Percentiles rank a stretch among this genome's conserved stretches.
These are phyloP conservation scores for Serranus cabrilla DNA, from an alignment of 2,797 vertebrate genomes.

Conservation along the genomic window DNA sequence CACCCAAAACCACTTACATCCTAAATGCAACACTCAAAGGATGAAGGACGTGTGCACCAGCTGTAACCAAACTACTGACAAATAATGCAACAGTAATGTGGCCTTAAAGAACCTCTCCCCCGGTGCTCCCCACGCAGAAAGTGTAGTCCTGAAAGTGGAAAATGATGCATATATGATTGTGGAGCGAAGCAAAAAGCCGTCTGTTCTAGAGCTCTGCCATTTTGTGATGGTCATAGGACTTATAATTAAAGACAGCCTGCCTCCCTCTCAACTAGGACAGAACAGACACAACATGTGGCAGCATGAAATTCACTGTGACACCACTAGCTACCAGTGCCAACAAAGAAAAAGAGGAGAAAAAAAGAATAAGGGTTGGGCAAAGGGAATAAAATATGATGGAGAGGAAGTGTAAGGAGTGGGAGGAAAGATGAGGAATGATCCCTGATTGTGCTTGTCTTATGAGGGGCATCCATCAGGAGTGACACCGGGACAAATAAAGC, in stretches of 20 bases:
- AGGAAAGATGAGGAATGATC: conserved; percentile 84
- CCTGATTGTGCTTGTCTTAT: conserved; percentile 85
- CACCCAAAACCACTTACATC: conserved; percentile 10
- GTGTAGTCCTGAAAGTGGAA: conserved; percentile 11
- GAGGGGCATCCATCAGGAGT: conserved; percentile 86
- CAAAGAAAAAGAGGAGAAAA: conserved; percentile 3
- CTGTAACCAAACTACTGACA: conserved; percentile 17
- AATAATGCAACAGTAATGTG: conserved; percentile 10
- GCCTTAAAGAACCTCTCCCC: conserved; percentile 16
- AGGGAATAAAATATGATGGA: conserved; percentile 73
- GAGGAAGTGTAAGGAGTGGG: conserved; percentile 72
- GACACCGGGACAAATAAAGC: conserved; percentile 83
- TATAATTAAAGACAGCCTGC: conserved; percentile 63
- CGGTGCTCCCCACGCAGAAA: conserved; percentile 17
- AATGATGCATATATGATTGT: conserved; percentile 21
- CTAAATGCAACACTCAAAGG: conserved; percentile 6
- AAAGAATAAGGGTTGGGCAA: conserved; percentile 40
- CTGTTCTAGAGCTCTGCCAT: conserved; percentile 19
- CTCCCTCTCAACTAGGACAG: conserved; percentile 69
- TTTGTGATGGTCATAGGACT: conserved; percentile 48
- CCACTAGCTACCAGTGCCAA: conserved; percentile 46
- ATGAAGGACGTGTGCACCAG: background rate
- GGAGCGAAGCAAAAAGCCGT: conserved; percentile 16
- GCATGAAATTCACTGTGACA: conserved; percentile 74
- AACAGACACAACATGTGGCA: conserved; percentile 60